Conservation (phyloP, 1,140 invertebrate genomes). For the Drosophila willistoni region DNA sequence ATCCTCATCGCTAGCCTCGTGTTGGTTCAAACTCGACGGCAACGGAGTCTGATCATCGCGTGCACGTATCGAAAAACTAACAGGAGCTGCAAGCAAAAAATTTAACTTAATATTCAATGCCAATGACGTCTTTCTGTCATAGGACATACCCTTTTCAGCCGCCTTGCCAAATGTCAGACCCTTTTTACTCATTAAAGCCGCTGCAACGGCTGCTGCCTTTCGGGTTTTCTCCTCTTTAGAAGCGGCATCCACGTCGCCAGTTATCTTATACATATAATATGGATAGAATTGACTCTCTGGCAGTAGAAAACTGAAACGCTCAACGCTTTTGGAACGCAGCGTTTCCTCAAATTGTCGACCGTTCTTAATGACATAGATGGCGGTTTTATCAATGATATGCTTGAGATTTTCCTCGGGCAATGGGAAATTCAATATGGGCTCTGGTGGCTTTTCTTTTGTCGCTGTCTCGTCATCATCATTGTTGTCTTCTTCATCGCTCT, state of each 20-base stretch:
- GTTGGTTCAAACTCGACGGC: conserved; percentile 87
- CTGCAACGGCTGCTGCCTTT: conserved; percentile 65
- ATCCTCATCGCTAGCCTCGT: conserved; percentile 88
- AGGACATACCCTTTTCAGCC: conserved; percentile 42
- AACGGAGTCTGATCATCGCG: conserved; percentile 88
- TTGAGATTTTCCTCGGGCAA: conserved; percentile 91
- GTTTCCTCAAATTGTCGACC: conserved; percentile 95
- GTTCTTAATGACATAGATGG: conserved; percentile 96
- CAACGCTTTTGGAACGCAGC: conserved; percentile 93
- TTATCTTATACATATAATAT: conserved; percentile 89
- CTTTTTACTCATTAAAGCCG: conserved; percentile 74
- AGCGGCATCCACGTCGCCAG: conserved; percentile 71
- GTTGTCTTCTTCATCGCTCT: conserved; percentile 78
- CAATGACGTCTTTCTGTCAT: not conserved
- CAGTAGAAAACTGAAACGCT: conserved; percentile 92
- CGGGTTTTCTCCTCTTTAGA: conserved; percentile 78
- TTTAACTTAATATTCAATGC: too few relatives aligned
- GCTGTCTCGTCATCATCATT: conserved; percentile 58
- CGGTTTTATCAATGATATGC: conserved; percentile 97
- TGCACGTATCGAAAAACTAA: conserved; percentile 92
- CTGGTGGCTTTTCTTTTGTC: conserved; percentile 30
- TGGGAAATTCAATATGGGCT: conserved; percentile 83
- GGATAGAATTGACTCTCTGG: conserved; percentile 88
- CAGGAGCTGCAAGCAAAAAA: conserved; percentile 85
- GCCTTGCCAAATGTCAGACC: conserved; percentile 49